A percentile compares a stretch with the other conserved stretches of the same genome.
These are phyloP conservation scores for Ectemnius continuus DNA, from an alignment of 2,888 invertebrate species.

Conservation along the genomic window DNA sequence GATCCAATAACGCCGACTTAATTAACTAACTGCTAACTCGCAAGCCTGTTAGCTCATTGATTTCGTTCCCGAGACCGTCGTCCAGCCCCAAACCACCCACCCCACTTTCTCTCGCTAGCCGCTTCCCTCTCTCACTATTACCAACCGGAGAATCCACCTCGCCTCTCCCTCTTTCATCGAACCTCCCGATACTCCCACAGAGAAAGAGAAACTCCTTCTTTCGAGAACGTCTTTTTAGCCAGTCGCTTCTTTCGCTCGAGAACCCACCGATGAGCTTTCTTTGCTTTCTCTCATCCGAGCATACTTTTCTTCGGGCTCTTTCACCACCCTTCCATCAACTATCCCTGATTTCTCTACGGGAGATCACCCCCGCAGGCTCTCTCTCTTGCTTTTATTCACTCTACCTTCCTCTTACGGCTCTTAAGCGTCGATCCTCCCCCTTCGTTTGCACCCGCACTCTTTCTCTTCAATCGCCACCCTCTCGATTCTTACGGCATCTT, in stretches of 20 bases:
- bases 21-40: constrained; percentile 77
- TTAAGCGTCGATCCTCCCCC: no score
- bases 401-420: background rate
- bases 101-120: constrained; percentile 9
- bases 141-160: background rate
- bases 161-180: constrained; percentile 1
- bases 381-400: constrained; percentile 14
- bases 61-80: constrained; percentile 64
- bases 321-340: background rate
- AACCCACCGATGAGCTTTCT: background rate
- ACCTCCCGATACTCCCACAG: background rate
- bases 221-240: constrained; percentile 2
- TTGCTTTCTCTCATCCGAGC: constrained; percentile 26
- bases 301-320: background rate
- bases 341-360: background rate
- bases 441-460: background rate
- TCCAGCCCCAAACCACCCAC: constrained; percentile 33
- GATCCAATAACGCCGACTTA: constrained; percentile 78
- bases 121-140: background rate
- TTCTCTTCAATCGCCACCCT: background rate
- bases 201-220: background rate
- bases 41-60: constrained; percentile 78
- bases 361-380: background rate
- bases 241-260: constrained; percentile 6
- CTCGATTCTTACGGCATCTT: constrained; percentile 2